Base-by-base conservation (phyloP, 2,888 invertebrate genomes). In the Dasypogon diadema region DNA sequence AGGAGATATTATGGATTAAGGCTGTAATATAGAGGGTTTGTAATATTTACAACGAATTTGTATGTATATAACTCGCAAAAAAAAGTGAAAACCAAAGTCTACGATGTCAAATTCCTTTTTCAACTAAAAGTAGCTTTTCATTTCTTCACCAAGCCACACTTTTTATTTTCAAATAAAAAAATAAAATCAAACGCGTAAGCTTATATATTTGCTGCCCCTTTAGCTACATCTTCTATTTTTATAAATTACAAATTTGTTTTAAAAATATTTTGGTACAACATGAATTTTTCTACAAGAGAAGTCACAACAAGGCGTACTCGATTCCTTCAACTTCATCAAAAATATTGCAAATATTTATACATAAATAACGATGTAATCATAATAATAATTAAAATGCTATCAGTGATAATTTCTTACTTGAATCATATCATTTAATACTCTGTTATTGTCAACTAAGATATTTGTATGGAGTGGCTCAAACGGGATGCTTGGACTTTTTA, bases 391-490 rank as follows among this genome's bases (percentile, higher is more conserved):
- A 12, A 42, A 54, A 70, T 34, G 16, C 54, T 54, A 54, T 51
- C 26, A 26, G 21, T 30, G 51, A 54, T 54, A 70, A 70, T 34
- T 30, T 70, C 21, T 26, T 26, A 54, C 46, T 70, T 70, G 26
- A n/a, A n/a, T n/a, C n/a, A n/a, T 30, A 22, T 68, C 30, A 51
- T 54, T 70, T 70, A 70, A 70, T 70, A 70, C 70, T 70, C 54
- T 54, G 51, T 70, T 70, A 70, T 70, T 70, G 70, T 70, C 70
- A 70, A 70, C 70, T 70, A 70, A 68, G 48, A 70, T 68, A 70
- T 70, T 46, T 34, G n/a, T n/a, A 22, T 70, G 14, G 30, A 34
- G 34, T 70, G 51, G 22, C 70, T 51, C 21, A 70, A 70, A 54
- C 16, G 30, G 16, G 16, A 46, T 70, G 18, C 34, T 16, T 70